These are phyloP conservation scores for Chloroclystis v-ata DNA, from an alignment of 2,888 invertebrate genomes.

Conservation along the genomic window DNA sequence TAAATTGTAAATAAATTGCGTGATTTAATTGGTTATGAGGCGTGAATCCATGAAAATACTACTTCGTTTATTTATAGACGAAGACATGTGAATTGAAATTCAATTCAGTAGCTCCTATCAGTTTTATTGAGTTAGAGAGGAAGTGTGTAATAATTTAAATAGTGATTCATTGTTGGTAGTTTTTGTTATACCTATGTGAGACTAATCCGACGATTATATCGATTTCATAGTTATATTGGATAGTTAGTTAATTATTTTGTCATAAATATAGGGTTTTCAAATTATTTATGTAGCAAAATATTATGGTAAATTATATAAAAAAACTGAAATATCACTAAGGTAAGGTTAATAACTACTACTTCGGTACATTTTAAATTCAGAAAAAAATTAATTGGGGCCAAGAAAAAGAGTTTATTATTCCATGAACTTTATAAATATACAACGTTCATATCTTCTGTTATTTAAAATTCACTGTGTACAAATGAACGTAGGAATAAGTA, in stretches of 20 bases:
- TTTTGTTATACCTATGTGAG: conserved; percentile 9
- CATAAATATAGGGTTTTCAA: too few relatives aligned
- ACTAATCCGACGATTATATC: conserved; percentile 5
- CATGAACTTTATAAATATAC: too few relatives aligned
- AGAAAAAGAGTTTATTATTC: too few relatives aligned
- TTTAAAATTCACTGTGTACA: too few relatives aligned
- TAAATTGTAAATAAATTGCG: conserved; percentile 65
- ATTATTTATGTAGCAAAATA: too few relatives aligned
- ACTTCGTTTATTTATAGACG: conserved; percentile 23
- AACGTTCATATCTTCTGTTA: too few relatives aligned
- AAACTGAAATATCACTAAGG: too few relatives aligned
- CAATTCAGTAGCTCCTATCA: conserved; percentile 33
- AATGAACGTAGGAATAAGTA: too few relatives aligned
- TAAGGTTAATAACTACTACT: too few relatives aligned
- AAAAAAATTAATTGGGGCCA: too few relatives aligned
- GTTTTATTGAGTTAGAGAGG: conserved; percentile 30
- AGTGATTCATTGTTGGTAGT: conserved; percentile 21
- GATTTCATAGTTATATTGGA: not conserved
- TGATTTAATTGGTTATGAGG: conserved; percentile 60
- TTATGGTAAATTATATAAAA: too few relatives aligned
- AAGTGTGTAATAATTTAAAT: conserved; percentile 26
- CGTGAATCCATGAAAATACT: conserved; percentile 50
- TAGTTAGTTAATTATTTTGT: not conserved
- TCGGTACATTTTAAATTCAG: too few relatives aligned
- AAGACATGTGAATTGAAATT: conserved; percentile 30